A percentile compares a stretch with the other conserved stretches of the same genome.
Evolutionary conservation across 37 sponge, comb jelly and placozoan genomes (phyloP).

Genomic region (Axinella damicornis): DNA sequence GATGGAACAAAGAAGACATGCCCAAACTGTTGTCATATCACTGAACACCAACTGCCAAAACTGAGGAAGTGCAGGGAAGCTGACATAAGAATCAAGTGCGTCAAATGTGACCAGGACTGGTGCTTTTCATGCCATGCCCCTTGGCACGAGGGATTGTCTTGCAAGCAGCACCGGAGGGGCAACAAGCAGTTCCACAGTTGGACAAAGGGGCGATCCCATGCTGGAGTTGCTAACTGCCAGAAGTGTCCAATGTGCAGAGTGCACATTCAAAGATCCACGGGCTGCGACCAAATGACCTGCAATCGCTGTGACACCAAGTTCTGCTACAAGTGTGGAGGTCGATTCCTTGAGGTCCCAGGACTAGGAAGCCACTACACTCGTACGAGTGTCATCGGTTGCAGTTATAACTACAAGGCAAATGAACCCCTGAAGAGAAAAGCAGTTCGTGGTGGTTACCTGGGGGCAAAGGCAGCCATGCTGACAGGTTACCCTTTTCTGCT

Average conservation of each 20-base stretch:
- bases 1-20: constrained; percentile 57
- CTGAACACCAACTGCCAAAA: constrained; percentile 48
- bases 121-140: constrained; percentile 91
- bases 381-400: constrained; percentile 71
- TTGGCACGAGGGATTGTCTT: constrained; percentile 73
- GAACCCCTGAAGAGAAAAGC: constrained; percentile 35
- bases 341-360: constrained; percentile 13
- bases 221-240: constrained; percentile 73
- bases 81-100: constrained; percentile 69
- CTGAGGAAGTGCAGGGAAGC: constrained; percentile 5
- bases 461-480: constrained; percentile 45
- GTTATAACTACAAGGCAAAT: constrained; percentile 43
- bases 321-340: constrained; percentile 87
- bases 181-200: constrained; percentile 69
- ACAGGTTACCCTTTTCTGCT: constrained; percentile 64
- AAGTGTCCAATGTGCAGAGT: constrained; percentile 79
- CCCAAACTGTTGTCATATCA: constrained; percentile 64
- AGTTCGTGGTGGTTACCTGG: constrained; percentile 56
- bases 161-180: constrained; percentile 56
- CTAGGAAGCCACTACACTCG: constrained; percentile 65
- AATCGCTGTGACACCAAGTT: constrained; percentile 69
- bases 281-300: constrained; percentile 89
- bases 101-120: constrained; percentile 65
- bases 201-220: constrained; percentile 21
- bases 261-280: constrained; percentile 75